phyloP scores from a whole-genome alignment of 2,797 vertebrate species.

The Thunnus albacares region DNA sequence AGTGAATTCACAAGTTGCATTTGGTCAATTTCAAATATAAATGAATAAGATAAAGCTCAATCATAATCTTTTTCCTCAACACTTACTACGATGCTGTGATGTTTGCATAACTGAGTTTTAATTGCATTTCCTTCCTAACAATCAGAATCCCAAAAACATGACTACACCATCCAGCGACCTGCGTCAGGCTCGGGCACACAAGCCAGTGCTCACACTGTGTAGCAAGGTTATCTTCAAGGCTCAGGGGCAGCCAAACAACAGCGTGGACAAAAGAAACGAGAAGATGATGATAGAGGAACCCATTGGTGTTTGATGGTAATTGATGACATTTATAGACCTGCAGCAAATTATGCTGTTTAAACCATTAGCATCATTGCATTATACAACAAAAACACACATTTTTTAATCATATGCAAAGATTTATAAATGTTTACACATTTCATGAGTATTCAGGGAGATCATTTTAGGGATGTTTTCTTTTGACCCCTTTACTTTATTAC shows the following conservation, averaged over 20 bases:
- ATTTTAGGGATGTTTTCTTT: constrained; percentile 1
- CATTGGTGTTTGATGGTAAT: constrained; percentile 51
- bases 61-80: not conserved
- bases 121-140: not conserved
- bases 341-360: not conserved
- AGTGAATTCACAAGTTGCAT: constrained; percentile 26
- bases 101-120: not conserved
- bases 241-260: constrained; percentile 9
- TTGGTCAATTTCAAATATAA: not conserved
- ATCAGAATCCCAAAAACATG: constrained; percentile 57
- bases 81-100: not conserved
- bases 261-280: constrained; percentile 19
- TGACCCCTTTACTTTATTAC: not conserved
- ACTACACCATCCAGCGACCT: constrained; percentile 76
- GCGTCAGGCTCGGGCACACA: constrained; percentile 77
- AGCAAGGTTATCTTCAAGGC: constrained; percentile 50
- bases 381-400: not conserved
- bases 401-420: not conserved
- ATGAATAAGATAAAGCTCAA: not conserved
- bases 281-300: constrained; percentile 59
- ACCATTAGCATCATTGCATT: not conserved
- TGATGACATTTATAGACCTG: not conserved
- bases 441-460: constrained; percentile 26
- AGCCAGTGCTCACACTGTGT: constrained; percentile 78
- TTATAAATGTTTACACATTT: constrained; percentile 26